Conservation (phyloP, 2,797 vertebrate genomes). For the Pogoniulus pusillus region DNA sequence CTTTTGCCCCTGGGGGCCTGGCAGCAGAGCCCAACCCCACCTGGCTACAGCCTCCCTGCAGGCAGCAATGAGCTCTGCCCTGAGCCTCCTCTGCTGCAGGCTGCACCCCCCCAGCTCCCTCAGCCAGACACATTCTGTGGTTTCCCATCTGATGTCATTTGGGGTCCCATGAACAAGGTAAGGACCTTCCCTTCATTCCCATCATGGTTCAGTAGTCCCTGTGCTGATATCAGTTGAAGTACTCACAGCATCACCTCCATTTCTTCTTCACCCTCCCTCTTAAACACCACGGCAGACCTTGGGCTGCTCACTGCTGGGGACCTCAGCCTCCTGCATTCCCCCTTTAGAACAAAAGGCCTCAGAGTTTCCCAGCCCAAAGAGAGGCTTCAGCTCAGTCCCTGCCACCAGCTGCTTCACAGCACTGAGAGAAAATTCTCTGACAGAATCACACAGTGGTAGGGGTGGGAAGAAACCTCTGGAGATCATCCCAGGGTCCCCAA, state of each 20-base stretch:
- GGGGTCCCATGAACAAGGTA: not conserved
- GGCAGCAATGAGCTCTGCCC: no score
- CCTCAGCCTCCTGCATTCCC: no score
- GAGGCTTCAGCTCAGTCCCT: not conserved
- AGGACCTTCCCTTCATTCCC: not conserved
- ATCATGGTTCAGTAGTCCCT: not conserved
- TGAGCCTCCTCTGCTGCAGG: no score
- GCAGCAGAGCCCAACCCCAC: no score
- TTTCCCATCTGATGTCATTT: not conserved
- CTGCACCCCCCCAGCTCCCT: no score
- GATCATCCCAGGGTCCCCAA: no score
- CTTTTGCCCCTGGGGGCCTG: no score
- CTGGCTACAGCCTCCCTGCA: no score
- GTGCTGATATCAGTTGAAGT: not conserved
- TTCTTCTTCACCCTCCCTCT: not conserved
- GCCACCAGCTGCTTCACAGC: not conserved
- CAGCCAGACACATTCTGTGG: accelerated
- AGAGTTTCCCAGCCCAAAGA: accelerated
- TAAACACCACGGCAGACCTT: not conserved
- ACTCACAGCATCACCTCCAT: not conserved
- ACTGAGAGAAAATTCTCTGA: not conserved
- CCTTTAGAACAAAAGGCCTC: accelerated
- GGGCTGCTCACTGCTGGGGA: no score
- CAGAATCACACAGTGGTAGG: no score
- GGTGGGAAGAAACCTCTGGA: no score